Evolutionary conservation across 1,140 invertebrate genomes (phyloP), one percentile per base, ranked within the genome.

Genomic region (Portunus trituberculatus): DNA sequence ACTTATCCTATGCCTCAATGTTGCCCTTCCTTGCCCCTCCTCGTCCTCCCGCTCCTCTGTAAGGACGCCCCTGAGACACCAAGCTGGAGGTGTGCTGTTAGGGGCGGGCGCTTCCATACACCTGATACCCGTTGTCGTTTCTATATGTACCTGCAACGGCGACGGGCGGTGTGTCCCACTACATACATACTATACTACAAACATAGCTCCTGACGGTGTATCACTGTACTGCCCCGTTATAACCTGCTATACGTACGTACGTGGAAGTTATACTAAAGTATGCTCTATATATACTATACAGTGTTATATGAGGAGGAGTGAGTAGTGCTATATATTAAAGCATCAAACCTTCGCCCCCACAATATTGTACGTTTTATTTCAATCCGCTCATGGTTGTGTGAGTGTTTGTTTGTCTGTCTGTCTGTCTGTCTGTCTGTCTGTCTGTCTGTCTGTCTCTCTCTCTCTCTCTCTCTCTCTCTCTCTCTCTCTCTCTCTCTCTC

Each of bases 241-340:
- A 76, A 76, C 67, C 67, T 76, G 20, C 67, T 76, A n/a, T 59
- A 20, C 52, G 52, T 59, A 59, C 52, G 52, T 12, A 14, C 52
- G 52, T 59, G 52, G 52, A 76, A 76, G 67, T n/a, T 76, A 59
- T 59, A n/a, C n/a, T 76, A n/a, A 7, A 76, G 20, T 76, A 76
- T 76, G n/a, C n/a, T n/a, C 67, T 76, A 76, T 76, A 76, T 76
- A 76, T 76, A 76, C 67, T 76, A 76, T 76, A 76, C 25, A 76
- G 4, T 20, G 20, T n/a, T 25, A n/a, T 76, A 76, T 76, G 67
- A 76, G 67, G 67, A n/a, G 67, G 67, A 76, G 67, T 76, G 67
- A 76, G 67, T 76, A 76, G 67, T 76, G n/a, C 67, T 76, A 76
- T 76, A 76, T 76, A 76, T 76, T 76, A 76, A 76, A 76, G 67